Evolutionary conservation across 2,113 vertebrate genomes (phyloP), one percentile per base, ranked within the genome.

Genomic region (Paedocypris sp.): DNA sequence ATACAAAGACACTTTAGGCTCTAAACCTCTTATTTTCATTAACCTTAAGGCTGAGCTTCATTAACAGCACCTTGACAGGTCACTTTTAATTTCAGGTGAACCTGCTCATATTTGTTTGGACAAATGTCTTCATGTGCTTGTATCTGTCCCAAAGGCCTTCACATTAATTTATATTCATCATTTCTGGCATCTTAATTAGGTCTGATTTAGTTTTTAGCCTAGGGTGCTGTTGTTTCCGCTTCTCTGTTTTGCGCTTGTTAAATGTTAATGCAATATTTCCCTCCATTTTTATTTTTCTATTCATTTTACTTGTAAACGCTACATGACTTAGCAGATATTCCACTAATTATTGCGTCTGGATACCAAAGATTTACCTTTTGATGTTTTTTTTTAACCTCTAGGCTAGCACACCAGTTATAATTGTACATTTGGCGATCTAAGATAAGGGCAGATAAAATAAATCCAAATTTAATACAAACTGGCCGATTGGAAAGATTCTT

Each of bases 161-260:
- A 10, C 45, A 5, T 23, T 39, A 32, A 15, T 42, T 28, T 50
- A 69, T 74, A 77, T 73, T 66, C 66, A 79, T 79, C 39, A 79
- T 80, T 75, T 78, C 64, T 72, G 69, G 78, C 71, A 78, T 69
- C 70, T 72, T 83, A 83, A 83, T 78, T 73, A 81, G 70, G 49
- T 63, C 60, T 70, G 76, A 68, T 74, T 79, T 73, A 69, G 47
- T 68, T 64, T 60, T 62, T 58, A 59, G 71, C 78, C 78, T 69
- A 43, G 72, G 76, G 77, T 65, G 5, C 59, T 61, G 59, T 75
- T 82, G 75, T 82, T 77, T 78, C 71, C 78, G 73, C 75, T 76
- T 76, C 74, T 70, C 62, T 59, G 73, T 79, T 82, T 79, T 76
- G 78, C 68, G 74, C 75, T 80, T 76, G 80, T 79, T 85, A 80